A percentile compares a stretch with the other conserved stretches of the same genome.
These are phyloP conservation scores for Melangyna quadrimaculata DNA, from an alignment of 2,888 invertebrate species.

Conservation along the genomic window DNA sequence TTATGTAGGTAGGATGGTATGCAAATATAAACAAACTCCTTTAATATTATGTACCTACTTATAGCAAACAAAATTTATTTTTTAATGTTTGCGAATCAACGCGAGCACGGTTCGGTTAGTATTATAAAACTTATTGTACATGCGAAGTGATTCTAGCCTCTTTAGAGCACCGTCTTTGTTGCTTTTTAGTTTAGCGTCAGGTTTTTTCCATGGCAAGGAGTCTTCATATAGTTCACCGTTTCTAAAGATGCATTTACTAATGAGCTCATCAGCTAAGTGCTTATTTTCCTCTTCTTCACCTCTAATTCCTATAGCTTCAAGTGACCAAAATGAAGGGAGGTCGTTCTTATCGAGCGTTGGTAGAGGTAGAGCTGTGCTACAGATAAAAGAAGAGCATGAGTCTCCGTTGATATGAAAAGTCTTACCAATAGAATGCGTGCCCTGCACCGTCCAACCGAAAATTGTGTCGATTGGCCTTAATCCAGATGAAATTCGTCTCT, in stretches of 20 bases:
- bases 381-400: not conserved
- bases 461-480: no score
- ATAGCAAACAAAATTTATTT: no score
- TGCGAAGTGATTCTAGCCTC: slow-evolving; percentile 1
- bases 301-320: slow-evolving; percentile 15
- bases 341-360: not conserved
- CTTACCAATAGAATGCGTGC: slow-evolving; percentile 21
- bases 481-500: no score
- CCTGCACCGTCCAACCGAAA: no score
- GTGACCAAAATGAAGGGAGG: not conserved
- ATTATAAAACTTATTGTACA: no score
- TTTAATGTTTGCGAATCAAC: no score
- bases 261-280: slow-evolving; percentile 12
- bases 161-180: slow-evolving; percentile 2
- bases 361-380: not conserved
- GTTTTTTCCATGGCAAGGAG: slow-evolving; percentile 33
- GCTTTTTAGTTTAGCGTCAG: not conserved
- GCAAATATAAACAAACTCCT: no score
- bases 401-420: not conserved
- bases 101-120: no score
- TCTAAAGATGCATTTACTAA: slow-evolving; percentile 20
- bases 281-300: no score
- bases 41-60: no score
- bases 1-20: no score
- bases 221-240: slow-evolving; percentile 36